Base-by-base conservation (phyloP, 2,113 vertebrate genomes). In the Haemorhous mexicanus region DNA sequence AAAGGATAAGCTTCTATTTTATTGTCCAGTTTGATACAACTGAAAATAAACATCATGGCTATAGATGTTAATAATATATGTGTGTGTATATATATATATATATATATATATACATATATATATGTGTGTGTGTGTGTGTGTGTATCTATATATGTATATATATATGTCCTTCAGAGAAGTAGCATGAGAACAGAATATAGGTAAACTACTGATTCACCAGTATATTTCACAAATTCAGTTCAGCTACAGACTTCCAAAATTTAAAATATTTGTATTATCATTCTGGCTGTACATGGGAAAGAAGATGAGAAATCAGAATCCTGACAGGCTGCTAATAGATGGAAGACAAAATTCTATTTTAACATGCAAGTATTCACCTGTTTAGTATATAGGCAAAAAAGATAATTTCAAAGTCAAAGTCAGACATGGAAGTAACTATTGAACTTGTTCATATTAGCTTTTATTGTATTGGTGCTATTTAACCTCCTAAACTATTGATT, bases 391-490 rank as follows among this genome's bases (percentile, higher is more conserved):
- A 94, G 91, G 94, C 55, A 95, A 76, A 97, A 97, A 97, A 94
- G 28, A 89, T 86, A n/a, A 63, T 93, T 90, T 96, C 93, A 92
- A 96, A 96, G 62, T 96, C 93, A 92, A 96, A 96, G 62, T 72
- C 37, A 93, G 55, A 69, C 43, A 30, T 33, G 39, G 24, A 50
- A 78, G 44, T 90, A 97, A 94, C 72, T 97, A 90, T 39, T 90
- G 66, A 96, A 90, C 58, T 86, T 90, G 37, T 49, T 87, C 46
- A 46, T 93, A 88, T 63, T 94, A 94, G 59, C 43, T 94, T 95
- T 97, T 96, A 97, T 95, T 97, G 68, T 77, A 95, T 93, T 68
- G 86, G 67, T 92, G 47, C 53, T 97, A 64, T 94, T 97, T 96
- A 96, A 91, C 43, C 74, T 89, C 84, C 59, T 90, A 96, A 97